Conservation (phyloP, 2,797 vertebrate species). For the Spea hammondii region DNA sequence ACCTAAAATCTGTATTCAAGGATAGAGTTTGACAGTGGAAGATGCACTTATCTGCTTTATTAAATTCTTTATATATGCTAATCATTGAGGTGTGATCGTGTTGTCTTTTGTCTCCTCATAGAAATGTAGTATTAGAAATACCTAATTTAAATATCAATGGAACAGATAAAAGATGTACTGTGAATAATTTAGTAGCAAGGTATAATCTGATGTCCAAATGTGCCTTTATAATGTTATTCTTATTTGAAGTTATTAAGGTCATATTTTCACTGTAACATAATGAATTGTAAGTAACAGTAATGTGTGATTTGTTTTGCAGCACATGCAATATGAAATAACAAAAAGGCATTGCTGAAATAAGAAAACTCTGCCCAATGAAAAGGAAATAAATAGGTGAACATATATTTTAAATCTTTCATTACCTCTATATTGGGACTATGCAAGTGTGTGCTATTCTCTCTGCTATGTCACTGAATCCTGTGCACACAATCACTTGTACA, state of each 20-base stretch:
- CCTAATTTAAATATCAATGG: slow-evolving; percentile 46
- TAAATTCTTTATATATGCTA: slow-evolving; percentile 50
- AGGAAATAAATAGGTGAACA: too few relatives aligned
- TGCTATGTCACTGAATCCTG: too few relatives aligned
- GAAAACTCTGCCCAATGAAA: too few relatives aligned
- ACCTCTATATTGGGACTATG: too few relatives aligned
- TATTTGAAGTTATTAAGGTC: not conserved
- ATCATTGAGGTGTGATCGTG: slow-evolving; percentile 36
- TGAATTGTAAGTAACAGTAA: too few relatives aligned
- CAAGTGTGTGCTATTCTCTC: too few relatives aligned
- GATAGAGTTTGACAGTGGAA: slow-evolving; percentile 23
- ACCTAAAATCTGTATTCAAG: slow-evolving; percentile 45
- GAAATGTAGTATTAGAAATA: slow-evolving; percentile 32
- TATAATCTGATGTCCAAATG: not conserved
- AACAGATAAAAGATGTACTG: slow-evolving; percentile 23
- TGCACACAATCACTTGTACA: too few relatives aligned
- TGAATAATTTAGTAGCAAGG: slow-evolving; percentile 32
- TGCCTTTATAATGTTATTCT: not conserved
- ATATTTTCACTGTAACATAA: not conserved
- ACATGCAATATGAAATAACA: too few relatives aligned
- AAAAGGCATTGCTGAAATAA: too few relatives aligned
- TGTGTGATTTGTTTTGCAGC: too few relatives aligned
- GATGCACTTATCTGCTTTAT: slow-evolving; percentile 47
- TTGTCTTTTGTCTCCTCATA: slow-evolving; percentile 40
- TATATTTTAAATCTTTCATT: too few relatives aligned